Evolutionary conservation across 1,140 invertebrate genomes (phyloP).

Genomic region (Bursaphelenchus mucronatus): DNA sequence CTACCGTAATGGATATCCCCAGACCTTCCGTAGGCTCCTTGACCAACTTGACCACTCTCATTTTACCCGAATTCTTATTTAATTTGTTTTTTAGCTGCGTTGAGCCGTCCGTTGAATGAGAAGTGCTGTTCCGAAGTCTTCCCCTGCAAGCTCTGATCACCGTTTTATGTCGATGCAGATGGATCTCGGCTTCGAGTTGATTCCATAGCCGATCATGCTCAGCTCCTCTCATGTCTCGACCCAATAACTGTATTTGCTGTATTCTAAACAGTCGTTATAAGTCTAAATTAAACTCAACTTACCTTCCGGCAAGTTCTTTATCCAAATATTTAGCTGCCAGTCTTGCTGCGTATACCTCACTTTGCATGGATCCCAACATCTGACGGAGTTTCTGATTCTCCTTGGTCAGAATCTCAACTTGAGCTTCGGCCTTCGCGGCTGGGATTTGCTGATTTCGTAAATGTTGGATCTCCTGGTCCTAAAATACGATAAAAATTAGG

Average conservation of each 20-base stretch:
- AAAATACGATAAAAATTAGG: conserved; percentile 10
- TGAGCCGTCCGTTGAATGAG: background rate
- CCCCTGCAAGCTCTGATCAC: conserved; percentile 51
- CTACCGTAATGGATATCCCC: conserved; percentile 74
- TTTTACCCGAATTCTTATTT: conserved; percentile 24
- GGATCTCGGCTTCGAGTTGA: conserved; percentile 78
- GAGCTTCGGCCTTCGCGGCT: conserved; percentile 65
- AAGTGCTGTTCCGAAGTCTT: conserved; percentile 61
- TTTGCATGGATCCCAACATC: conserved; percentile 71
- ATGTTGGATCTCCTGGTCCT: conserved; percentile 64
- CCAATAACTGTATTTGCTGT: conserved; percentile 78
- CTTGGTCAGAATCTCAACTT: conserved; percentile 68
- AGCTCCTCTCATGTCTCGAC: conserved; percentile 68
- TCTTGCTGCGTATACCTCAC: conserved; percentile 75
- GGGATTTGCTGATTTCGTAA: conserved; percentile 61
- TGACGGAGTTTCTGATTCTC: conserved; percentile 72
- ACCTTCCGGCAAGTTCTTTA: conserved; percentile 76
- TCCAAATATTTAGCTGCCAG: conserved; percentile 79
- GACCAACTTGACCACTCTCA: conserved; percentile 21
- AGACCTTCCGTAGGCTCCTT: conserved; percentile 71
- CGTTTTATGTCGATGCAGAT: conserved; percentile 67
- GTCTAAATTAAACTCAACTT: conserved; percentile 24
- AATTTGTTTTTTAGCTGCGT: background rate
- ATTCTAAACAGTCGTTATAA: conserved; percentile 66
- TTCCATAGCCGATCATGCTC: conserved; percentile 78